Evolutionary conservation across 35 echinoderm and acorn worm genomes (phyloP).

Genomic region (Stichopus chloronotus): DNA sequence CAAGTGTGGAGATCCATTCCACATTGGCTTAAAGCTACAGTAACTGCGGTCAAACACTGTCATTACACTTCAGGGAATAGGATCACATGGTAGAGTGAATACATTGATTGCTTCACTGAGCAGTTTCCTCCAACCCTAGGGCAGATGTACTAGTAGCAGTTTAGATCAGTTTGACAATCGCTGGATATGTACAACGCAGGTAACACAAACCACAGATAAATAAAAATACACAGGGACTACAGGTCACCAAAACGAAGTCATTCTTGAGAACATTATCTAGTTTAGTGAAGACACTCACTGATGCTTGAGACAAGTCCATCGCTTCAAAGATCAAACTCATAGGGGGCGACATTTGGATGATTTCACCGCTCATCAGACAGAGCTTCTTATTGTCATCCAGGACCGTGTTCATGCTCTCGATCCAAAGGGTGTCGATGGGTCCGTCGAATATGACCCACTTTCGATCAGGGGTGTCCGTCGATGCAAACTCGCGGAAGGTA

Average conservation of each 20-base stretch:
- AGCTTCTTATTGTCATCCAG: constrained; percentile 99
- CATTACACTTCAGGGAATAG: no score
- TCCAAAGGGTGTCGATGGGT: constrained; percentile 98
- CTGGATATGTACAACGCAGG: no score
- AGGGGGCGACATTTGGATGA: constrained; percentile 96
- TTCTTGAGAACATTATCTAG: no score
- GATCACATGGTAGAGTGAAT: no score
- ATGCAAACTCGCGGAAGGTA: constrained; percentile 99
- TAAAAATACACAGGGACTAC: no score
- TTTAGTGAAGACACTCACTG: constrained; percentile 67
- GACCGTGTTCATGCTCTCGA: constrained; percentile 99
- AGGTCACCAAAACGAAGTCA: no score
- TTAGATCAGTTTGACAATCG: neutral
- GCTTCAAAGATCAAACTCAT: constrained; percentile 99
- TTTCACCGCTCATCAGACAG: constrained; percentile 99
- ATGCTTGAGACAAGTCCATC: constrained; percentile 99
- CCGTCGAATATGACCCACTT: constrained; percentile 99
- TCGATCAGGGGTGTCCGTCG: constrained; percentile 92
- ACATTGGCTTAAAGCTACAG: no score
- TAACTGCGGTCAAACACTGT: no score
- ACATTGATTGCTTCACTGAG: no score
- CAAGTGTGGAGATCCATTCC: no score
- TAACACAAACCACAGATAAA: no score
- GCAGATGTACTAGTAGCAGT: neutral
- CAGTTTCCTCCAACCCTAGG: no score